phyloP scores from a whole-genome alignment of 2,113 vertebrate species.

The Xiphophorus couchianus region DNA sequence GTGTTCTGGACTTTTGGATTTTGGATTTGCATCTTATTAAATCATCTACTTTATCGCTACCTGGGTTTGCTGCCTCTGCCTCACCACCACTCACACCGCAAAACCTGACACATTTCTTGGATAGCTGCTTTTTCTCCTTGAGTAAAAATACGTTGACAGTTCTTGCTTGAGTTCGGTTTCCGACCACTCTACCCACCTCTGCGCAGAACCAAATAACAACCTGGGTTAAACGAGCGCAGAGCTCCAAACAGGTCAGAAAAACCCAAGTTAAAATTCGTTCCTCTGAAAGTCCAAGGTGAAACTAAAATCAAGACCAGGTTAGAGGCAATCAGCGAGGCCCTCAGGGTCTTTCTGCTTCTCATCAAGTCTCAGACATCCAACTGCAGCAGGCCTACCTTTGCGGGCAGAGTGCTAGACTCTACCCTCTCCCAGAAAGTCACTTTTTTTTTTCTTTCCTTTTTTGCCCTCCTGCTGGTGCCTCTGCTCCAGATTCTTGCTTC shows the following conservation, averaged over 20 bases:
- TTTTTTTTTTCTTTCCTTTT: background rate
- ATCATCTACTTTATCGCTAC: too few species aligned
- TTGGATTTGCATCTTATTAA: too few species aligned
- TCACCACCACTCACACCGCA: too few species aligned
- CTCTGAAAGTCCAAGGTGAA: background rate
- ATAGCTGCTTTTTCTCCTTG: background rate
- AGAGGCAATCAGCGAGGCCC: background rate
- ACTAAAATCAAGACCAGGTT: background rate
- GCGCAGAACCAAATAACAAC: background rate
- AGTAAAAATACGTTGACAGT: background rate
- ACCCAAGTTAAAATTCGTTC: background rate
- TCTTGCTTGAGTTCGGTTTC: background rate
- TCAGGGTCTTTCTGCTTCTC: background rate
- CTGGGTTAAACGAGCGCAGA: background rate
- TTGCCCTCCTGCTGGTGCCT: background rate
- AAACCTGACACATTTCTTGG: too few species aligned
- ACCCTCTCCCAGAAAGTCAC: background rate
- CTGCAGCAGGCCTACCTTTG: background rate
- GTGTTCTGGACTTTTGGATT: too few species aligned
- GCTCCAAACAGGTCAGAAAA: background rate
- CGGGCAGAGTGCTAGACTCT: background rate
- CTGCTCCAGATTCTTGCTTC: background rate
- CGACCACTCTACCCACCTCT: background rate
- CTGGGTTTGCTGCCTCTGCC: too few species aligned
- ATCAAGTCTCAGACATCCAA: background rate